Evolutionary conservation across 2,888 invertebrate genomes (phyloP), one percentile per base, ranked within the genome.

Genomic region (Protonemura montana): DNA sequence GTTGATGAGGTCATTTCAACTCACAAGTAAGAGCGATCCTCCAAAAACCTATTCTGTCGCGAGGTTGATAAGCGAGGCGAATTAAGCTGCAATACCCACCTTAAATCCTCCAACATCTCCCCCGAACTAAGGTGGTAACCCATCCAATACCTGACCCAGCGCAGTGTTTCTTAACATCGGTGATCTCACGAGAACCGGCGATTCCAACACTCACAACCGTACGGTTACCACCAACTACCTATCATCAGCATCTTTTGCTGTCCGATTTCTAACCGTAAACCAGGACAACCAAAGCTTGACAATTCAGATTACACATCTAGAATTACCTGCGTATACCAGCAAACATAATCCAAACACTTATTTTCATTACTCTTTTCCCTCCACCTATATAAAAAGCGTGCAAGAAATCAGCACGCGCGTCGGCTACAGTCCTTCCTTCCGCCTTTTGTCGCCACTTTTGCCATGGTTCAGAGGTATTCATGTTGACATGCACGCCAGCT

Each of bases 351-450:
- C 13, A 59, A 59, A 59, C 59, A 59, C 59, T 59, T 59, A 59
- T 59, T 59, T 35, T 59, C 21, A 59, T 59, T 59, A 59, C 59
- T 59, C 59, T 10, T 59, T 59, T 10, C 59, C 59, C 21, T 16
- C 2, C 59, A 16, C 3, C 59, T n/a, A 21, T 1, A 59, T 21
- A 59, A 59, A 59, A 59, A 59, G 16, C 13, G 16, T 10, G 59
- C 59, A 59, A 59, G 59, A 59, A 59, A 59, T 59, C 59, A 59
- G 59, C 59, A 59, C 59, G 59, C 59, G 59, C 59, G 59, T 59
- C 59, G 16, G 21, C 6, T 10, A 13, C 41, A 1, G 59, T 21
- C 21, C 59, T 59, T 59, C 59, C 59, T 59, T 59, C 59, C 59
- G 59, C 59, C 59, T 59, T 59, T 59, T 59, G 59, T 59, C 59